A percentile compares a stretch with the other conserved stretches of the same genome.
phyloP scores from a whole-genome alignment of 2,888 invertebrate species.

The Anodontia alba region DNA sequence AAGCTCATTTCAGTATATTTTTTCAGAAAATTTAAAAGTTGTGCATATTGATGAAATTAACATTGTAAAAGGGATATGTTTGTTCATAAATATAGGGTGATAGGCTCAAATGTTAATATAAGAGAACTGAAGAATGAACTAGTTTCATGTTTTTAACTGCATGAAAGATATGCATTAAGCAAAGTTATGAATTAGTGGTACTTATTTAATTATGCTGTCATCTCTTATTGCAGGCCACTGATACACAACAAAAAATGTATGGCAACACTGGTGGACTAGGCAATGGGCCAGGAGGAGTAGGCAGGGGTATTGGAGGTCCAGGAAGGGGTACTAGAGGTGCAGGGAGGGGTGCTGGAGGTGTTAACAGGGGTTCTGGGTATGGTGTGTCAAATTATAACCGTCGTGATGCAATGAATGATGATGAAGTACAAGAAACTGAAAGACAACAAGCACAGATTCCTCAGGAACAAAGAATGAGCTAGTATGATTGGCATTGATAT shows the following conservation, averaged over 20 bases:
- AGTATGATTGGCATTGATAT: constrained; percentile 26
- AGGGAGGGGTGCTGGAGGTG: constrained; percentile 6
- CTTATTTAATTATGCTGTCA: no score
- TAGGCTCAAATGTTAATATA: no score
- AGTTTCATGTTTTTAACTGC: no score
- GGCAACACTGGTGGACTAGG: constrained; percentile 1
- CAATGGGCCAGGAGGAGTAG: neutral
- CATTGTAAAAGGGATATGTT: no score
- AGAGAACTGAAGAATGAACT: no score
- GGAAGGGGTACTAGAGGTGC: constrained; percentile 6
- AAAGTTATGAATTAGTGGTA: no score
- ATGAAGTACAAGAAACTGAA: neutral
- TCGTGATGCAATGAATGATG: neutral
- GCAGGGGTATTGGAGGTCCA: neutral
- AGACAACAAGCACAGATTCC: constrained; percentile 5
- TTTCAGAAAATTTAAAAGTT: no score
- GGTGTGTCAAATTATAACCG: neutral
- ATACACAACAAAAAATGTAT: neutral
- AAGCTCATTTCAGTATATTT: no score
- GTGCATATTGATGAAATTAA: no score
- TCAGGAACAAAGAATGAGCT: constrained; percentile 44
- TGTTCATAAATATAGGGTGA: no score
- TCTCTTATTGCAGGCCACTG: neutral
- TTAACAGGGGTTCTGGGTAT: neutral
- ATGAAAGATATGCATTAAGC: no score